Conservation (phyloP, 2,797 vertebrate species). For the Psittacula echo region DNA sequence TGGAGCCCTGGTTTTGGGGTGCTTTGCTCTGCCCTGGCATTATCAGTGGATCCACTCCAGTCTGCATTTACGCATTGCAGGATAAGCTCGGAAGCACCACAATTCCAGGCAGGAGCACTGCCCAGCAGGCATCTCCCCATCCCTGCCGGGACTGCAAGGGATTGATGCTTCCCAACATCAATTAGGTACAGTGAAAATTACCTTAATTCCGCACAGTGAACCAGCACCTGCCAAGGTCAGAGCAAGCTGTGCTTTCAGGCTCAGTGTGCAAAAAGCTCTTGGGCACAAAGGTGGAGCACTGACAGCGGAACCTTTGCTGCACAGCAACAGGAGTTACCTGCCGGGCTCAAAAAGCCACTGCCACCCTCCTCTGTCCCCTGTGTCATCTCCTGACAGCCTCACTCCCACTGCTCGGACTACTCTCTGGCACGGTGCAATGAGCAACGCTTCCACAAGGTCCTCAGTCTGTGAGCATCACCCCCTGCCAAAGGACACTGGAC, state of each 20-base stretch:
- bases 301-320: not conserved
- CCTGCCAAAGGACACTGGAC: not conserved
- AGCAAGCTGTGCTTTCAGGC: not conserved
- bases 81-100: accelerated
- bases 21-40: not conserved
- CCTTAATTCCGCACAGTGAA: not conserved
- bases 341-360: not conserved
- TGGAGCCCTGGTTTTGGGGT: not conserved
- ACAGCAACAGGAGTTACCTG: not conserved
- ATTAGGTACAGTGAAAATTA: not conserved
- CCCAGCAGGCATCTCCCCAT: accelerated
- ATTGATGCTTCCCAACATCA: not conserved
- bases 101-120: accelerated
- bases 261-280: not conserved
- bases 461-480: not conserved
- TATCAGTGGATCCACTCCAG: accelerated
- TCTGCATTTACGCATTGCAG: not conserved
- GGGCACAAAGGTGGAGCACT: not conserved
- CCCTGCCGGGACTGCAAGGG: not conserved
- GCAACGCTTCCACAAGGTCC: not conserved
- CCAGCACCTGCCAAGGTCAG: not conserved
- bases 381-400: not conserved
- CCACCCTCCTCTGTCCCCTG: not conserved
- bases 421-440: accelerated
- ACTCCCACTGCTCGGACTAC: not conserved